phyloP scores from a whole-genome alignment of 2,113 vertebrate genomes.

The Polypterus senegalus region DNA sequence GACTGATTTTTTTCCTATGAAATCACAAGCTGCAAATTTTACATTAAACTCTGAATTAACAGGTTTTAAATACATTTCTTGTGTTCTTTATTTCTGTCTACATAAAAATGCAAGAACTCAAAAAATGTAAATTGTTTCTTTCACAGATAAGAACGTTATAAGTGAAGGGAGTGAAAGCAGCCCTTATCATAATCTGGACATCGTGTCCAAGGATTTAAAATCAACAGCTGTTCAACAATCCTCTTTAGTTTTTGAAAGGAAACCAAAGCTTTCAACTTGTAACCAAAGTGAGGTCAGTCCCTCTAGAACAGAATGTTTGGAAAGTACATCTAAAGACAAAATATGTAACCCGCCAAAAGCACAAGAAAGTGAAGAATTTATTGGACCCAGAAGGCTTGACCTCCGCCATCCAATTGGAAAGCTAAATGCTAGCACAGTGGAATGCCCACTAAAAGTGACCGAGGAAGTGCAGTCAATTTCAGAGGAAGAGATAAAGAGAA shows the following conservation, averaged over 20 bases:
- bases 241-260: background rate
- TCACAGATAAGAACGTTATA: no score
- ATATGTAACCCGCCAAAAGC: slow-evolving; percentile 11
- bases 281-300: background rate
- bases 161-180: no score
- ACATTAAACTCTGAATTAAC: no score
- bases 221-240: background rate
- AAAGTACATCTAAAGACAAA: no score
- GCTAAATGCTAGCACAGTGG: slow-evolving; percentile 29
- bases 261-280: background rate
- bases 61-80: no score
- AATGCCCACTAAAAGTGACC: slow-evolving; percentile 42
- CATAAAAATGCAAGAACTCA: no score
- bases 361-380: slow-evolving; percentile 26
- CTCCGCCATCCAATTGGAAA: slow-evolving; percentile 45
- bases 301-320: no score
- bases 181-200: background rate
- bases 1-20: no score
- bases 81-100: no score
- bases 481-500: slow-evolving; percentile 68
- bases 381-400: slow-evolving; percentile 32
- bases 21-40: no score
- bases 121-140: no score
- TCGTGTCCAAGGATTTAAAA: background rate
- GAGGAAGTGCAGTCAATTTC: slow-evolving; percentile 58